A percentile compares a stretch with the other conserved stretches of the same genome.
Conservation (phyloP, 2,113 vertebrate species). For the Perccottus glenii region DNA sequence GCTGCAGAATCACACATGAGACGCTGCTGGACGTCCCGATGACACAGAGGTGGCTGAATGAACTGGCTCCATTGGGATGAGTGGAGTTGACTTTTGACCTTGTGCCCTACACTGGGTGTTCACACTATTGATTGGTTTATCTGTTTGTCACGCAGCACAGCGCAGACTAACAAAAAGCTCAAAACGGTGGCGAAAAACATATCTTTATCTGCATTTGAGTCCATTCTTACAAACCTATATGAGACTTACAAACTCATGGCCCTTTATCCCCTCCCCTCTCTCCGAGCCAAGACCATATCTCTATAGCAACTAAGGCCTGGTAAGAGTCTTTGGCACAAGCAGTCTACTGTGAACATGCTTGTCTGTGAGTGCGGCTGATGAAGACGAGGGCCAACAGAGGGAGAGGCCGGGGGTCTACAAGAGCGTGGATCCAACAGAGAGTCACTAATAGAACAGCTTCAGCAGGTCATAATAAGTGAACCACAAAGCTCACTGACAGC, state of each 20-base stretch:
- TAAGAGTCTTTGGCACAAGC: constrained; percentile 25
- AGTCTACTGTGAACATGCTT: constrained; percentile 35
- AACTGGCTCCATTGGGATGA: background rate
- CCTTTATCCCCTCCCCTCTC: constrained; percentile 43
- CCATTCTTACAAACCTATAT: no score
- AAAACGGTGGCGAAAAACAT: no score
- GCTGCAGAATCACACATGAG: background rate
- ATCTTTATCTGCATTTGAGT: no score
- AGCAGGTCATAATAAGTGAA: constrained; percentile 49
- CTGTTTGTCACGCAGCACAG: background rate
- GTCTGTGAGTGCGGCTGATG: constrained; percentile 18
- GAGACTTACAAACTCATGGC: no score
- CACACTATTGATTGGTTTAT: background rate
- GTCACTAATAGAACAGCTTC: constrained; percentile 58
- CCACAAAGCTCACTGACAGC: constrained; percentile 32
- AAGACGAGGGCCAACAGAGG: constrained; percentile 5
- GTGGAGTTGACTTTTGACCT: constrained; percentile 11
- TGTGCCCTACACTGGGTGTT: background rate
- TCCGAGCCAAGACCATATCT: no score
- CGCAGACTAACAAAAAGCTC: no score
- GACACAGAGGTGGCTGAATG: background rate
- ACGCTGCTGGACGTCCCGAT: background rate
- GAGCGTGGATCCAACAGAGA: constrained; percentile 52
- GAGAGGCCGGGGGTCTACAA: constrained; percentile 19
- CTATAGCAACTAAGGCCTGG: constrained; percentile 29